These are phyloP conservation scores for Napeogenes sylphis DNA, from an alignment of 2,888 invertebrate genomes.

Conservation along the genomic window DNA sequence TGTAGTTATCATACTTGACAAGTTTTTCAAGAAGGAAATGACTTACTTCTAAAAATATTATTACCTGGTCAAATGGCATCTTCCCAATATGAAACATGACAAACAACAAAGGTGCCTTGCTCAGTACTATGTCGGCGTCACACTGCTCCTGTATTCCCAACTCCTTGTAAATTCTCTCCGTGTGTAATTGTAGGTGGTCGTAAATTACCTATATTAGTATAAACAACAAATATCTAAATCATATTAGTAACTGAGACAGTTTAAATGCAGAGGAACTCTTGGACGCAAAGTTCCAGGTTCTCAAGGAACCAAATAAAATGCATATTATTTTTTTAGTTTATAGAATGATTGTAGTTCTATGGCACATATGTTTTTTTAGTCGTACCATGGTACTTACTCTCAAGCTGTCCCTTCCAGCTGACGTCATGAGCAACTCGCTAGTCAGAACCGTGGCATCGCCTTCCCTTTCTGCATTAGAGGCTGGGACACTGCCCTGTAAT, in stretches of 20 bases:
- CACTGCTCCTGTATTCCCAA: slow-evolving; percentile 61
- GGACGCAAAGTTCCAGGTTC: no score
- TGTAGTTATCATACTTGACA: no score
- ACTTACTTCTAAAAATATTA: not conserved
- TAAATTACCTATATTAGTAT: slow-evolving; percentile 76
- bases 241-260: not conserved
- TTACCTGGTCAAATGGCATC: slow-evolving; percentile 86
- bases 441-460: slow-evolving; percentile 72
- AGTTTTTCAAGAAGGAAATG: no score
- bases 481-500: slow-evolving; percentile 59
- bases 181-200: slow-evolving; percentile 83
- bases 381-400: slow-evolving; percentile 45
- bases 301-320: no score
- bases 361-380: no score
- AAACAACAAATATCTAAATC: slow-evolving; percentile 11
- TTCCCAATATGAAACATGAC: slow-evolving; percentile 89
- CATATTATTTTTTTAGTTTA: no score
- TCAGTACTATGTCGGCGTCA: slow-evolving; percentile 48
- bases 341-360: no score
- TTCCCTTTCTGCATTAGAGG: slow-evolving; percentile 57
- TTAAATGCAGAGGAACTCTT: not conserved
- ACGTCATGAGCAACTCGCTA: slow-evolving; percentile 80
- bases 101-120: slow-evolving; percentile 79
- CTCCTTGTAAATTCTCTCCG: slow-evolving; percentile 81
- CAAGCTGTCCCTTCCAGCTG: slow-evolving; percentile 76